A percentile compares a stretch with the other conserved stretches of the same genome.
These are phyloP conservation scores for Patella pellucida DNA, from an alignment of 2,888 invertebrate genomes.

Conservation along the genomic window DNA sequence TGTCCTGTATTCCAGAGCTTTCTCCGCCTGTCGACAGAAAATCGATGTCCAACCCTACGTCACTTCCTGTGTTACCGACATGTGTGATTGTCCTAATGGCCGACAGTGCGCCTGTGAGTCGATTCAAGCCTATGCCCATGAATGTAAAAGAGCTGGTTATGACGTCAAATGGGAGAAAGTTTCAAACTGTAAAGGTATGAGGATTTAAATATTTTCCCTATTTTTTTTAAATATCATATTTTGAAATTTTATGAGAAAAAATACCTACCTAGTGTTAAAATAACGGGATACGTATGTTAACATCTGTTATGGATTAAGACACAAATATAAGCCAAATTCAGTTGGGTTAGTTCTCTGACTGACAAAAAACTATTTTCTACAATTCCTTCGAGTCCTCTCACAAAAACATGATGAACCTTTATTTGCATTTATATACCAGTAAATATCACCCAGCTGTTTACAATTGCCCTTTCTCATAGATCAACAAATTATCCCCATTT, in stretches of 20 bases:
- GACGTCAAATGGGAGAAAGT: constrained; percentile 36
- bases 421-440: not conserved
- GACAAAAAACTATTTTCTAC: not conserved
- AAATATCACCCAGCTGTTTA: not conserved
- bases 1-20: constrained; percentile 75
- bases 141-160: constrained; percentile 85
- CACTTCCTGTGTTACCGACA: constrained; percentile 87
- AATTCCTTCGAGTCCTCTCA: not conserved
- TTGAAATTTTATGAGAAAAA: too few species aligned
- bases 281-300: too few species aligned
- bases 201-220: too few species aligned
- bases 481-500: not conserved
- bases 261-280: too few species aligned
- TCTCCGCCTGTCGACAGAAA: constrained; percentile 83
- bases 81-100: constrained; percentile 86
- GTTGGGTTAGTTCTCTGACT: too few species aligned
- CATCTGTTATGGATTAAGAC: too few species aligned
- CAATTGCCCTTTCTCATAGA: not conserved
- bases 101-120: constrained; percentile 89
- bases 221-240: too few species aligned
- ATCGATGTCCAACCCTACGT: constrained; percentile 87
- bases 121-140: constrained; percentile 89
- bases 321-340: too few species aligned
- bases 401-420: not conserved
- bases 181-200: constrained; percentile 41